Conservation (phyloP, 2,888 invertebrate genomes). For the Drosophila meridiana region DNA sequence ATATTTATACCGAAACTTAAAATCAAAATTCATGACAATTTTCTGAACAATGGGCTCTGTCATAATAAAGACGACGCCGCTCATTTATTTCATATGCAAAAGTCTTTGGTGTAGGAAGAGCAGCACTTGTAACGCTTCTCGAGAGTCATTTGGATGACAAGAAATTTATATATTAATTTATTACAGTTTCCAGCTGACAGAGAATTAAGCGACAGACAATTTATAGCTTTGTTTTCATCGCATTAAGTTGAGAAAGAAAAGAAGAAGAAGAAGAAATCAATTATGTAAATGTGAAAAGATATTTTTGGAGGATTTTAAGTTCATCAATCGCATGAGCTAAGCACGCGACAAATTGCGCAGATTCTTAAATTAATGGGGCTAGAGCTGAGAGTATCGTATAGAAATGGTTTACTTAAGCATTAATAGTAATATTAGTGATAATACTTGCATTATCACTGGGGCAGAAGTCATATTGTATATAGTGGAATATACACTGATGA, state of each 20-base stretch:
- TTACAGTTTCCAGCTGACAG: conserved; percentile 83
- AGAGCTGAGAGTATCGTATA: too few relatives aligned
- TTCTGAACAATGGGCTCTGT: conserved; percentile 37
- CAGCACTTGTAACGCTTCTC: conserved; percentile 48
- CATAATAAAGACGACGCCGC: conserved; percentile 17
- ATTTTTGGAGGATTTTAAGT: conserved; percentile 16
- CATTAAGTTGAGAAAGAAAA: conserved; percentile 48
- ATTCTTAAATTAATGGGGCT: conserved; percentile 4
- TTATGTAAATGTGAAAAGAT: conserved; percentile 69
- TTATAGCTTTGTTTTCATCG: conserved; percentile 83
- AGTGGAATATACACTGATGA: background rate
- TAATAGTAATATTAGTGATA: background rate
- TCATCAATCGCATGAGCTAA: conserved; percentile 40
- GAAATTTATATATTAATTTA: conserved; percentile 84
- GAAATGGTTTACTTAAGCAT: background rate
- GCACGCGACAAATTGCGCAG: conserved; percentile 29
- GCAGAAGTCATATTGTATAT: background rate
- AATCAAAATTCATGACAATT: conserved; percentile 36
- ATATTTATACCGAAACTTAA: background rate
- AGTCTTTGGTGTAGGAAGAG: conserved; percentile 3
- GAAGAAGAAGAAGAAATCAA: conserved; percentile 52
- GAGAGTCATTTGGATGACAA: conserved; percentile 71
- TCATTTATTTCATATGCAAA: conserved; percentile 13
- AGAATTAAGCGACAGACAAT: conserved; percentile 83
- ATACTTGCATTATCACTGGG: background rate